These are phyloP conservation scores for Heliconius aoede DNA, from an alignment of 2,888 invertebrate genomes.

Conservation along the genomic window DNA sequence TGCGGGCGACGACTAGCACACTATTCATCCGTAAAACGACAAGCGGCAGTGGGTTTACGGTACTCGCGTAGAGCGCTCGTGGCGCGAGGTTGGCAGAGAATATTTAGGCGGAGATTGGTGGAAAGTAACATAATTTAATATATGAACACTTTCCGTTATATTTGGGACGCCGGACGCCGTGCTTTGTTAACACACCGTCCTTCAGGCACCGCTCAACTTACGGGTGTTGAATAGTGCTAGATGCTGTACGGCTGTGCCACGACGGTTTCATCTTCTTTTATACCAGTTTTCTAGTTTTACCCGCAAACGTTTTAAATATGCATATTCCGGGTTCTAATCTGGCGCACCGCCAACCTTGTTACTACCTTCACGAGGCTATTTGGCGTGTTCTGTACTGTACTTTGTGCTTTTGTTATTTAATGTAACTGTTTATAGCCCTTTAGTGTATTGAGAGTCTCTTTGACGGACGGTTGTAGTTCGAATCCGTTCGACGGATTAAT, in stretches of 20 bases:
- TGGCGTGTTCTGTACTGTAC: not conserved
- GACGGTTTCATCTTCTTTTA: not conserved
- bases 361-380: not conserved
- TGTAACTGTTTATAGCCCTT: no score
- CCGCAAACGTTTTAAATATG: conserved; percentile 5
- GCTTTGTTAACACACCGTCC: not conserved
- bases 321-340: not conserved
- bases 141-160: no score
- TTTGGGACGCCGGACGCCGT: no score
- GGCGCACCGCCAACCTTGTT: not conserved
- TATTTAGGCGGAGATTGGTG: no score
- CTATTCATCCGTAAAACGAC: no score
- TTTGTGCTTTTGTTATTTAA: no score
- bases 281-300: not conserved
- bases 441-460: no score
- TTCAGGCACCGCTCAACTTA: not conserved
- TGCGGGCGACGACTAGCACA: not conserved
- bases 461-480: not conserved
- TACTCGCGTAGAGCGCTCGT: conserved; percentile 45
- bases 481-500: not conserved
- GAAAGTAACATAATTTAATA: no score
- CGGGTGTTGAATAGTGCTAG: not conserved
- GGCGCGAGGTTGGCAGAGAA: conserved; percentile 34
- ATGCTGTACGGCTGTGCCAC: not conserved
- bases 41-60: conserved; percentile 52